Evolutionary conservation across 2,797 vertebrate genomes (phyloP).

Genomic region (Prionace glauca): DNA sequence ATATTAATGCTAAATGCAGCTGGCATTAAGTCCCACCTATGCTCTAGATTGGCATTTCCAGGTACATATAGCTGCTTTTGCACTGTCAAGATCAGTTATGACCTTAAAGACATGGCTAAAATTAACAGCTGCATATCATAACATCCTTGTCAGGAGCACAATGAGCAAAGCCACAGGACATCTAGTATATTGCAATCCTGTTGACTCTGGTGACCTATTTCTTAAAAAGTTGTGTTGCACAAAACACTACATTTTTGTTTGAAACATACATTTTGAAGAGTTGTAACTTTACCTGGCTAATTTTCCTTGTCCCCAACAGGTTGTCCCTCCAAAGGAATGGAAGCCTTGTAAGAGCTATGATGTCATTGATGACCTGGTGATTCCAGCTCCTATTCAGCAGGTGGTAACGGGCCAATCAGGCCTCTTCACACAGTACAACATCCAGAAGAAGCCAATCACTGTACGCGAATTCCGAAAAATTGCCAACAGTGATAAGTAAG

Average conservation of each 20-base stretch:
- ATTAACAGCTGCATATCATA: neutral
- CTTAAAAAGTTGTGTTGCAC: neutral
- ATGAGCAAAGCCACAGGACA: neutral
- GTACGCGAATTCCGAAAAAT: conserved; percentile 86
- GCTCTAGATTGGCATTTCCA: no score
- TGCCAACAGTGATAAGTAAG: conserved; percentile 87
- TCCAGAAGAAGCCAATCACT: conserved; percentile 97
- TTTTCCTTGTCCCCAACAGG: conserved; percentile 52
- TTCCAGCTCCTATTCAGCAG: conserved; percentile 93
- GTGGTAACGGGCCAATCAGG: conserved; percentile 95
- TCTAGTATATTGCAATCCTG: neutral
- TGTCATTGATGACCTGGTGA: conserved; percentile 84
- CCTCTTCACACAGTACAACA: conserved; percentile 97
- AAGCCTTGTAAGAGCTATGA: conserved; percentile 81
- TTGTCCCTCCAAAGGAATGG: conserved; percentile 91
- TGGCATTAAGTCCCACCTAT: no score
- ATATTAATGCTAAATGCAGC: no score
- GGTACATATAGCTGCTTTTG: no score
- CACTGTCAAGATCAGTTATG: no score
- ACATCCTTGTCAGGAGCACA: neutral
- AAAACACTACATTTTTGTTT: neutral
- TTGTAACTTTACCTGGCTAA: neutral
- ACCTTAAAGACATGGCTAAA: neutral
- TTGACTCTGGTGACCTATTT: neutral
- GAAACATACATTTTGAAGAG: neutral